Evolutionary conservation across 2,113 vertebrate species (phyloP).

Genomic region (Cottus gobio): DNA sequence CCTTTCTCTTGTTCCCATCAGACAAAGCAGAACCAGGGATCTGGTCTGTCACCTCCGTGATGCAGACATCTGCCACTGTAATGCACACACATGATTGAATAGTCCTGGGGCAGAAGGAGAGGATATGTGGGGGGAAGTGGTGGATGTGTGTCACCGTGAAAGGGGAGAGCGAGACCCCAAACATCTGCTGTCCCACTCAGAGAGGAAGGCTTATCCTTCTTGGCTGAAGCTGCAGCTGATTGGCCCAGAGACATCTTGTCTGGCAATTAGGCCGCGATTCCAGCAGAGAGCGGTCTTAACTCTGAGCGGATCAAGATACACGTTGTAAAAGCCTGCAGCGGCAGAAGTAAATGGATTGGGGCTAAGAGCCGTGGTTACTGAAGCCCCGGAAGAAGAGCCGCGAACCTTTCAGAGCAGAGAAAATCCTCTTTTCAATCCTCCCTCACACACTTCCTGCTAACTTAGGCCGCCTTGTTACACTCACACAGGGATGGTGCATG

Average conservation of each 20-base stretch:
- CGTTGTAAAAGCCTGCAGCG: conserved; percentile 30
- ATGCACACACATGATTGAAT: conserved; percentile 62
- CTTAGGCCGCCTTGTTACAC: too few species aligned
- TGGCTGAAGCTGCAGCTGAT: conserved; percentile 42
- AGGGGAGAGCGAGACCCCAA: conserved; percentile 43
- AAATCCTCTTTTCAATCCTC: conserved; percentile 48
- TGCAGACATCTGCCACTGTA: conserved; percentile 63
- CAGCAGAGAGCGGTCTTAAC: conserved; percentile 42
- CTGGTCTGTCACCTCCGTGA: conserved; percentile 15
- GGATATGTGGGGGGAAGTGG: conserved; percentile 46
- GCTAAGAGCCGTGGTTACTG: too few species aligned
- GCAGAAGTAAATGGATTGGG: conserved; percentile 48
- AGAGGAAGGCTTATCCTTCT: conserved; percentile 31
- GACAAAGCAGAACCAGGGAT: conserved; percentile 18
- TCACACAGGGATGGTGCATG: conserved; percentile 2
- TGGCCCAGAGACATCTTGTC: conserved; percentile 38
- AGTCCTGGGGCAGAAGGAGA: conserved; percentile 31
- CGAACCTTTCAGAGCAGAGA: conserved; percentile 51
- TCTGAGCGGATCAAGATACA: conserved; percentile 37
- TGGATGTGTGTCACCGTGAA: conserved; percentile 23
- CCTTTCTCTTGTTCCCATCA: too few species aligned
- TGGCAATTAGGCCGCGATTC: conserved; percentile 56
- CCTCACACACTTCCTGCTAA: conserved; percentile 23
- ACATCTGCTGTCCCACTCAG: conserved; percentile 71
- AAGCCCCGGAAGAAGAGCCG: too few species aligned